Conservation (phyloP, 2,113 vertebrate genomes). For the Monarcha castaneiventris region DNA sequence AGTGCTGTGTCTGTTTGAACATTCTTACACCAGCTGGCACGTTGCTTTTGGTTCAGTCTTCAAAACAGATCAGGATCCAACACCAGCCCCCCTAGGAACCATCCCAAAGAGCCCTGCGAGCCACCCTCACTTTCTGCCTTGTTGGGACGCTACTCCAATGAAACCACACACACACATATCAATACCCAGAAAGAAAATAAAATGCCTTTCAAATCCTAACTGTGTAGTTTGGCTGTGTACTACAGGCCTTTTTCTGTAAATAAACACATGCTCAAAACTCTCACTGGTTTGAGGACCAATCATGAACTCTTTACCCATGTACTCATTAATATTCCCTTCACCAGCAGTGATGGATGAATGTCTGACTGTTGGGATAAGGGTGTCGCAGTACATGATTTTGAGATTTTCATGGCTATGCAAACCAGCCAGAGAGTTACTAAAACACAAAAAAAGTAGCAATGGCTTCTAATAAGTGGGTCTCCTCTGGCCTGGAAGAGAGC, state of each 20-base stretch:
- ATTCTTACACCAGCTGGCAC: not conserved
- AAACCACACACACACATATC: not conserved
- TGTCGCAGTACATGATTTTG: fast-evolving
- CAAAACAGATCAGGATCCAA: constrained; percentile 1
- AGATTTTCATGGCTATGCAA: not conserved
- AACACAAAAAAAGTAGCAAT: not conserved
- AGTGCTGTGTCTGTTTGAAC: constrained; percentile 8
- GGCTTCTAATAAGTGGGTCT: fast-evolving
- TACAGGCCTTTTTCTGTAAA: not conserved
- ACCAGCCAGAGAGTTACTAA: not conserved
- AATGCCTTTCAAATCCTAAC: not conserved
- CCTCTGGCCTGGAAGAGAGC: not conserved
- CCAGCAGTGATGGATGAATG: not conserved
- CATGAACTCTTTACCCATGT: not conserved
- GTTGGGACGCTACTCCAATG: not conserved
- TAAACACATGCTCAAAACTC: not conserved
- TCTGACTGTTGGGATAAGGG: not conserved
- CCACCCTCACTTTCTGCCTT: not conserved
- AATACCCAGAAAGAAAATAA: not conserved
- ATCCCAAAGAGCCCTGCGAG: not conserved
- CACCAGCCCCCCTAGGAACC: not conserved
- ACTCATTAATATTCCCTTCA: not conserved
- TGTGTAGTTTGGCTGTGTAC: not conserved
- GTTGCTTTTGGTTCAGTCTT: not conserved
- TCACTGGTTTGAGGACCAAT: not conserved